Conservation (phyloP, 1,140 invertebrate species). For the Vanessa tameamea region DNA sequence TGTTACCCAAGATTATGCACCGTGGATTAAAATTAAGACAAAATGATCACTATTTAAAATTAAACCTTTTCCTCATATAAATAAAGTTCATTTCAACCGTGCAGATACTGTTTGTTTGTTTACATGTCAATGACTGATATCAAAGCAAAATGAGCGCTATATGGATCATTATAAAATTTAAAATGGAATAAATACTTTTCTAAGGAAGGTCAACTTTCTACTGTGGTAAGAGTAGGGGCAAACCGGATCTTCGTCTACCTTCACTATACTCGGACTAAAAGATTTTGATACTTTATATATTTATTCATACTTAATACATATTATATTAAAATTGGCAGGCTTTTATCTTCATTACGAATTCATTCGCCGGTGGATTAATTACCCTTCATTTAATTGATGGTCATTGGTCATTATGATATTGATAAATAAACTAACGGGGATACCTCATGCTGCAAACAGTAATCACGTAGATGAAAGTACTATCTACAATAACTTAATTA, state of each 20-base stretch:
- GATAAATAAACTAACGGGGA: no score
- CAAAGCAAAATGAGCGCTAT: conserved; percentile 35
- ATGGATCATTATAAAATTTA: conserved; percentile 12
- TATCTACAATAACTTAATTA: neutral
- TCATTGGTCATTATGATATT: no score
- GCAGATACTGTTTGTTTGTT: neutral
- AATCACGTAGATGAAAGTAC: no score
- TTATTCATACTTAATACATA: no score
- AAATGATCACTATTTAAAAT: conserved; percentile 10
- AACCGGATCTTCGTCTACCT: conserved; percentile 58
- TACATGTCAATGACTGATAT: no score
- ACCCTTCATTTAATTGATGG: no score
- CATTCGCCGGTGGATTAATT: no score
- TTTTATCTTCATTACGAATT: no score
- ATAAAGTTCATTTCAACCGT: neutral
- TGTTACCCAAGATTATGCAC: conserved; percentile 58
- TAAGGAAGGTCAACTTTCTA: conserved; percentile 64
- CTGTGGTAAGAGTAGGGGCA: conserved; percentile 45
- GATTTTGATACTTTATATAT: conserved; percentile 45
- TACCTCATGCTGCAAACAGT: no score
- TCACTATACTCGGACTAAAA: conserved; percentile 40
- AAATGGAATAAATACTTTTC: conserved; percentile 10
- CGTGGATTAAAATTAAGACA: conserved; percentile 39
- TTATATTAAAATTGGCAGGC: no score
- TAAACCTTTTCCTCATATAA: conserved; percentile 15